Evolutionary conservation across 2,797 vertebrate genomes (phyloP).

Genomic region (Rachycentron canadum): DNA sequence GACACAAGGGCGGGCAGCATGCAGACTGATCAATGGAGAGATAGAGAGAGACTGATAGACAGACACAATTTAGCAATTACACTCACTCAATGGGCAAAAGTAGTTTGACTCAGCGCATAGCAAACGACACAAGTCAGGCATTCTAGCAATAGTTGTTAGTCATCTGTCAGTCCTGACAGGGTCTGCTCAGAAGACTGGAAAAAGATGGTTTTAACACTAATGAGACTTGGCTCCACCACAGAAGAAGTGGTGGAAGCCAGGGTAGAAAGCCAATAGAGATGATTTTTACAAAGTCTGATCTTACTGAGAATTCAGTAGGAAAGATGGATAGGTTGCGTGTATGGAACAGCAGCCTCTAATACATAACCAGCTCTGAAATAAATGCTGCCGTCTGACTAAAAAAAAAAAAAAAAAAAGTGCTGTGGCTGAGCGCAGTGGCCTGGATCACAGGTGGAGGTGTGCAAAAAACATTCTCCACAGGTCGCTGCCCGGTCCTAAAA

Average conservation of each 20-base stretch:
- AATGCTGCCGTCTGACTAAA: conserved; percentile 43
- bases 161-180: conserved; percentile 31
- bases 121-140: conserved; percentile 27
- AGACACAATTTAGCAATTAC: conserved; percentile 44
- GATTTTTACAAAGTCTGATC: conserved; percentile 7
- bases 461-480: conserved; percentile 62
- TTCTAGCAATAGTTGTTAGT: conserved; percentile 29
- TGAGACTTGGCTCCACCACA: conserved; percentile 1
- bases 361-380: conserved; percentile 32
- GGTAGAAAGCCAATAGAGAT: not conserved
- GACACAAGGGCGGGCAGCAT: conserved; percentile 32
- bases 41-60: conserved; percentile 32
- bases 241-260: not conserved
- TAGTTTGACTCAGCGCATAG: conserved; percentile 37
- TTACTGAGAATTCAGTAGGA: conserved; percentile 33
- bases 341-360: conserved; percentile 24
- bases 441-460: conserved; percentile 63
- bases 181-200: conserved; percentile 5
- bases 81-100: conserved; percentile 39
- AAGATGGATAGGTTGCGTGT: conserved; percentile 35
- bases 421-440: conserved; percentile 57
- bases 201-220: not conserved
- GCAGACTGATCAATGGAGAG: conserved; percentile 48
- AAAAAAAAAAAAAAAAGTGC: conserved; percentile 35
- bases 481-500: conserved; percentile 55